Base-by-base conservation (phyloP, 35 echinoderm and acorn worm genomes). In the Ophiothrix spiculata region DNA sequence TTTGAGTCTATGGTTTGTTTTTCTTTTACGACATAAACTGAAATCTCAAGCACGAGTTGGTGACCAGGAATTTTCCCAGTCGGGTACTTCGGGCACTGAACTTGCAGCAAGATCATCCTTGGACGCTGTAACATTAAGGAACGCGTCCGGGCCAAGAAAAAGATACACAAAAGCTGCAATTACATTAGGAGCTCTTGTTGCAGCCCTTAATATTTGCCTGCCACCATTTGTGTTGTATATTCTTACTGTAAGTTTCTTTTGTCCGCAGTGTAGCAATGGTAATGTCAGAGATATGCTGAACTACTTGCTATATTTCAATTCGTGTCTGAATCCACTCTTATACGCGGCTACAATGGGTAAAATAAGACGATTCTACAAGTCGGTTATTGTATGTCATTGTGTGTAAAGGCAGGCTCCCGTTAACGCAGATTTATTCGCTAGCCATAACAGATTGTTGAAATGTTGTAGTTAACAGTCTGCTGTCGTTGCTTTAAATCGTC, bases 311-410 rank as follows among this genome's bases (percentile, higher is more conserved):
- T 63, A 64, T 60, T 33, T 60, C n/a, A 84, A 64, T 69, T 84
- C 81, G 8, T 84, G 81, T 60, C 34, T 84, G 17, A 84, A 84
- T 60, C 81, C 81, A 4, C 34, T 84, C 29, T 17, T 84, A 35
- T 84, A 84, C 35, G 81, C 81, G 34, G 46, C 34, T 1, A 84
- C 81, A 12, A 54, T 64, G 81, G 39, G 54, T 17, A 84, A 84
- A 63, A 84, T 84, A 32, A 69, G 81, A 84, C 42, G 63, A 1
- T 82, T 84, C 37, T 84, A 84, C 69, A 69, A 69, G 23, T n/a
- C n/a, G n/a, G n/a, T n/a, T n/a, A n/a, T n/a, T n/a, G n/a, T n/a
- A n/a, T n/a, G n/a, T n/a, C n/a, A n/a, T n/a, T n/a, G n/a, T n/a
- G n/a, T n/a, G n/a, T n/a, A n/a, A n/a, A n/a, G n/a, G n/a, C n/a